Evolutionary conservation across 2,888 invertebrate species (phyloP), one percentile per base, ranked within the genome.

Genomic region (Molanna angustata): DNA sequence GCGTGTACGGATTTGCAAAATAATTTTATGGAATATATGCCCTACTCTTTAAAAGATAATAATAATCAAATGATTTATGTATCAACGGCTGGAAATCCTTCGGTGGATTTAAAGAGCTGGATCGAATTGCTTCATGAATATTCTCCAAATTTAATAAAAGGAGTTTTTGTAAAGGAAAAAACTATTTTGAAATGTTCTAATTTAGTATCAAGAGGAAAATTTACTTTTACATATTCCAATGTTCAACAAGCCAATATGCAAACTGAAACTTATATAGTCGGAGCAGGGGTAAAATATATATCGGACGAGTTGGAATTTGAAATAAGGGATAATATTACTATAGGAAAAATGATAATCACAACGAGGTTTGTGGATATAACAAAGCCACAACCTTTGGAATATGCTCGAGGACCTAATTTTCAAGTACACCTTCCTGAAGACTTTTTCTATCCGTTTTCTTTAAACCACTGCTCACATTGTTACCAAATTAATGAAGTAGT

Each of bases 371-470:
- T 74, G 16, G 74, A 76, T 54, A 63, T 66, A n/a, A 70, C 70
- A 3, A 69, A 64, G 45, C 67, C 68, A 3, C 64, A 65, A 37
- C 59, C 63, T 19, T 62, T 64, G 18, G 67, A 72, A 57, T 70
- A 70, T 61, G 83, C 83, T 6, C 79, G 79, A 50, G 77, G 81
- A 52, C 86, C 87, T 14, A 77, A 81, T 54, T 73, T 86, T 51
- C 79, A 84, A 62, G 76, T 86, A 52, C 76, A 79, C 66, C 72
- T 88, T 49, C 87, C 88, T 1, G 76, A 78, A 60, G 85, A 88
- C 66, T 88, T 88, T 66, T 88, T 88, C 67, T 85, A 86, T 64
- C 88, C 88, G 1, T 84, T 84, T 61, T 68, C 77, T 49, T 67
- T 68, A 22, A 73, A n/a, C n/a, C n/a, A n/a, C n/a, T n/a, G n/a